Conservation (phyloP, 2,797 vertebrate genomes). For the Sebastes nivosus region DNA sequence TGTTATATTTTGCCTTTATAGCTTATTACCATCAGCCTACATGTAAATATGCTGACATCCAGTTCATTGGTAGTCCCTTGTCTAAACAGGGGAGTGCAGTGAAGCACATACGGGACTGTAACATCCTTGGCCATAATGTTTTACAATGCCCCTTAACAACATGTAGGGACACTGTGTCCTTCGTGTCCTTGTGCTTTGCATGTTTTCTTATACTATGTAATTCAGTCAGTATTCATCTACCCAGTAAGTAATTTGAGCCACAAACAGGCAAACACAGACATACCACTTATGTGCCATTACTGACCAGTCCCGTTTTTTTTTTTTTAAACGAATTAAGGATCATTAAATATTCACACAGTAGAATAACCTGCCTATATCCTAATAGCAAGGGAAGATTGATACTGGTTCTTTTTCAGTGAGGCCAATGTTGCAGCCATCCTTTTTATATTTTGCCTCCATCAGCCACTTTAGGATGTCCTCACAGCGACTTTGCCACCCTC, state of each 20-base stretch:
- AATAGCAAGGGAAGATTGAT: conserved; percentile 58
- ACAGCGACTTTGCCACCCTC: conserved; percentile 46
- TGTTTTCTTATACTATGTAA: background rate
- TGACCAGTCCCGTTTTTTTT: conserved; percentile 9
- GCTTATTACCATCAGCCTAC: background rate
- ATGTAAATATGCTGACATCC: background rate
- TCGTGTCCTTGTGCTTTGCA: background rate
- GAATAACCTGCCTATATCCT: conserved; percentile 60
- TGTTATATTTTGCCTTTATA: background rate
- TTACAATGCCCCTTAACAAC: background rate
- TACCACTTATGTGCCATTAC: conserved; percentile 27
- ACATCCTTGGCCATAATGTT: background rate
- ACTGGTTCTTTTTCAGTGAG: conserved; percentile 14
- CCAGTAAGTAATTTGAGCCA: background rate
- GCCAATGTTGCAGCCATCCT: conserved; percentile 45
- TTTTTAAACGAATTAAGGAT: conserved; percentile 44
- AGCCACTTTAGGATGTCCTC: conserved; percentile 61
- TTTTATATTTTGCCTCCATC: conserved; percentile 65
- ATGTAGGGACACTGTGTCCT: background rate
- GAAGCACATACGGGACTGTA: background rate
- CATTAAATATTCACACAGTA: conserved; percentile 67
- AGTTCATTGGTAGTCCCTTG: background rate
- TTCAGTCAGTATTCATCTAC: background rate
- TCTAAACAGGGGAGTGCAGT: background rate
- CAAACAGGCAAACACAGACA: conserved; percentile 26